These are phyloP conservation scores for Odocoileus hemionus DNA, from an alignment of 2,113 vertebrate species.

Conservation along the genomic window DNA sequence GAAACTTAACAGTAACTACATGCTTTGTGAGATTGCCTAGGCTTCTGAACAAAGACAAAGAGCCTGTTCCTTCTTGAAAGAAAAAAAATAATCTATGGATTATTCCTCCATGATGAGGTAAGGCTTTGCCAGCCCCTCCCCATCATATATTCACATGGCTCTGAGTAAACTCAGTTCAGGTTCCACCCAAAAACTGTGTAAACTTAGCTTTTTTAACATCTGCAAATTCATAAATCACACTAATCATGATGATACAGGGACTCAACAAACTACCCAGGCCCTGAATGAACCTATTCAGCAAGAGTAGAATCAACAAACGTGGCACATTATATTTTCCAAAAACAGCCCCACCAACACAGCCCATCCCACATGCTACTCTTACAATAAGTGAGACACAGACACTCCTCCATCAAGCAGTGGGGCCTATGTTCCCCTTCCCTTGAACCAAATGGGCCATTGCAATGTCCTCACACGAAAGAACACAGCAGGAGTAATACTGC, in stretches of 20 bases:
- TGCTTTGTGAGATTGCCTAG: background rate
- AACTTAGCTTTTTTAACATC: conserved; percentile 19
- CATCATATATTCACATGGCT: conserved; percentile 7
- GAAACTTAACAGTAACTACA: background rate
- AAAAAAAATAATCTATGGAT: background rate
- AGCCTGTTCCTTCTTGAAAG: background rate
- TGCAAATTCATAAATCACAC: conserved; percentile 43
- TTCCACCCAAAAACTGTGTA: conserved; percentile 27
- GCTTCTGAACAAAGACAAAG: conserved; percentile 20
- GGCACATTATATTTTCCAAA: conserved; percentile 1
- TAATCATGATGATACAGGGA: background rate
- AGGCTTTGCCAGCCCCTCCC: conserved; percentile 19
- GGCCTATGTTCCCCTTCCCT: background rate
- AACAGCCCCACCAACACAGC: background rate
- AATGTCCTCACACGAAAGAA: background rate
- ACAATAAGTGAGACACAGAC: background rate
- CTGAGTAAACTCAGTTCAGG: conserved; percentile 31
- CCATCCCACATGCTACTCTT: background rate
- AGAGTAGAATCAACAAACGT: background rate
- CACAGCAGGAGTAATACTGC: background rate
- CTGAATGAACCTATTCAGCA: conserved; percentile 5
- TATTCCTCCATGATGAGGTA: conserved; percentile 44
- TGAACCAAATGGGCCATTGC: background rate
- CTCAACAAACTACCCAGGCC: background rate
- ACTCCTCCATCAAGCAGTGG: background rate